A percentile compares a stretch with the other conserved stretches of the same genome.
Conservation (phyloP, 2,113 vertebrate species). For the Macquaria ambigua region DNA sequence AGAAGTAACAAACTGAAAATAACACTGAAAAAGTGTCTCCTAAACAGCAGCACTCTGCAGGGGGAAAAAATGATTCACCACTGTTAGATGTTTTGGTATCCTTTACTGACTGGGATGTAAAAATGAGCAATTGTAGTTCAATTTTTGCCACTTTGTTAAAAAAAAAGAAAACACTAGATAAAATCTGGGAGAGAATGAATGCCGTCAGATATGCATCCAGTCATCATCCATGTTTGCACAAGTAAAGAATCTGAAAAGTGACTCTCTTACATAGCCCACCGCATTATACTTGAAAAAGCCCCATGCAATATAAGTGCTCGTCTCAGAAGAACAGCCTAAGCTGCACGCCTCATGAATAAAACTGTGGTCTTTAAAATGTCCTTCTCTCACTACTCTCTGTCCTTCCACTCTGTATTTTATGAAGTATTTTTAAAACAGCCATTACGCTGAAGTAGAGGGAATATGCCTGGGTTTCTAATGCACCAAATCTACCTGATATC, state of each 20-base stretch:
- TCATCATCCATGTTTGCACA: conserved; percentile 32
- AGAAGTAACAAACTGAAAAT: background rate
- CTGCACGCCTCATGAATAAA: conserved; percentile 69
- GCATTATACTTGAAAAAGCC: conserved; percentile 33
- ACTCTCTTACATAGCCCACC: conserved; percentile 26
- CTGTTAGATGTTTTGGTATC: background rate
- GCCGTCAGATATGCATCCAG: conserved; percentile 27
- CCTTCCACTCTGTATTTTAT: conserved; percentile 64
- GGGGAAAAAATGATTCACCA: background rate
- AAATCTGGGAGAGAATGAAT: conserved; percentile 11
- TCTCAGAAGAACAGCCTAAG: conserved; percentile 52
- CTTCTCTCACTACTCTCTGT: conserved; percentile 50
- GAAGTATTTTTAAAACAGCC: conserved; percentile 66
- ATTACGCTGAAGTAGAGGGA: conserved; percentile 41
- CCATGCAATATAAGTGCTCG: conserved; percentile 37
- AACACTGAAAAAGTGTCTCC: background rate
- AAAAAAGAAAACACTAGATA: background rate
- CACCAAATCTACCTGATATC: conserved; percentile 47
- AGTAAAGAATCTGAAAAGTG: conserved; percentile 43
- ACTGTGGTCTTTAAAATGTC: conserved; percentile 65
- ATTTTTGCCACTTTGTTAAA: background rate
- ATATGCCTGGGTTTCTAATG: conserved; percentile 50
- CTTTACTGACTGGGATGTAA: background rate
- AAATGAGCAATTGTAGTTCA: background rate
- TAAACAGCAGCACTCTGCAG: background rate